Evolutionary conservation across 1,140 invertebrate genomes (phyloP).

Genomic region (Idris sp.): DNA sequence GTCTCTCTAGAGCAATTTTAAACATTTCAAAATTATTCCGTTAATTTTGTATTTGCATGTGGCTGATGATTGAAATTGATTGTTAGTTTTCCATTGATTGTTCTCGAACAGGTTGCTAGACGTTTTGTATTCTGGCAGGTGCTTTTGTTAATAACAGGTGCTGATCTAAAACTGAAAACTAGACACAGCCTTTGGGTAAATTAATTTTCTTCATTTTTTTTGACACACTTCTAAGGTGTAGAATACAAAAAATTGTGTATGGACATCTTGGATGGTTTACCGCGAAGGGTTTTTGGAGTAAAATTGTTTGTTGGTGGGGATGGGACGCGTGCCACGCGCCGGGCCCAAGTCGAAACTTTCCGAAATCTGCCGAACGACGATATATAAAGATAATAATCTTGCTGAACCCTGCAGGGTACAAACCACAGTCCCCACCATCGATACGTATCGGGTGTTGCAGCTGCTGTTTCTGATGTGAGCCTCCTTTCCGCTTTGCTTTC

Average conservation of each 20-base stretch:
- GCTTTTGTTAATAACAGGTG: constrained; percentile 56
- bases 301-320: constrained; percentile 46
- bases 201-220: background rate
- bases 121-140: too few relatives aligned
- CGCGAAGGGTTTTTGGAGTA: background rate
- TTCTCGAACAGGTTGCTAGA: too few relatives aligned
- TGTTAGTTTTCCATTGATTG: too few relatives aligned
- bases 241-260: too few relatives aligned
- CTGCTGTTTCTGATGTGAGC: constrained; percentile 73
- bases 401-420: constrained; percentile 71
- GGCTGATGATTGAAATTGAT: too few relatives aligned
- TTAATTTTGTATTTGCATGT: too few relatives aligned
- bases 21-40: too few relatives aligned
- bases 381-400: constrained; percentile 73
- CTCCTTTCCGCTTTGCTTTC: constrained; percentile 65
- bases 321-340: constrained; percentile 75
- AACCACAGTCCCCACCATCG: constrained; percentile 65
- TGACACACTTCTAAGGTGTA: too few relatives aligned
- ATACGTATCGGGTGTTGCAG: constrained; percentile 76
- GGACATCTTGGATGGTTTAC: background rate
- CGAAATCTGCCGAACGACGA: constrained; percentile 67
- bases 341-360: constrained; percentile 61
- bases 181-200: constrained; percentile 21
- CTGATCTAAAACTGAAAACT: constrained; percentile 46
- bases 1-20: too few relatives aligned